Percentiles rank a stretch among this genome's conserved stretches.
Evolutionary conservation across 2,888 invertebrate species (phyloP).

Genomic region (Flabesymbios commensalis): DNA sequence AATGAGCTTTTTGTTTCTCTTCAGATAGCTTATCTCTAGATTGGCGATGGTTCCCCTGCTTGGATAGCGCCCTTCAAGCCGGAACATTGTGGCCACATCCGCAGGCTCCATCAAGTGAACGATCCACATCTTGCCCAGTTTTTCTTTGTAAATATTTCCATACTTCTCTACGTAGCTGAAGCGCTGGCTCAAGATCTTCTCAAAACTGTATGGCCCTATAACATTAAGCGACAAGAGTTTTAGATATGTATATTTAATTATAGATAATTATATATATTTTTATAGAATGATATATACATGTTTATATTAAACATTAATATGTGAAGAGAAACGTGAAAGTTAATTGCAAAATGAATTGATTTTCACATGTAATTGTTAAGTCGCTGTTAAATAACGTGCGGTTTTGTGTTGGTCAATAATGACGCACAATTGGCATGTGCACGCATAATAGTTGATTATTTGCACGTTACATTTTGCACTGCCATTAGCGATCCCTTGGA

Average conservation of each 20-base stretch:
- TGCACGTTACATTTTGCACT: no score
- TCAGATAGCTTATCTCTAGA: slow-evolving; percentile 27
- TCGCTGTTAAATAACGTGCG: no score
- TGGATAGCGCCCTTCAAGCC: slow-evolving; percentile 21
- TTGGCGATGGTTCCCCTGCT: slow-evolving; percentile 27
- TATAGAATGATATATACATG: not conserved
- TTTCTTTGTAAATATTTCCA: slow-evolving; percentile 25
- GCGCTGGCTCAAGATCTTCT: slow-evolving; percentile 28
- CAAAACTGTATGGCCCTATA: slow-evolving; percentile 27
- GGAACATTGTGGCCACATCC: slow-evolving; percentile 27
- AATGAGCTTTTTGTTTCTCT: slow-evolving; percentile 24
- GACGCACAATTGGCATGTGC: no score
- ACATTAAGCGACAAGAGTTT: not conserved
- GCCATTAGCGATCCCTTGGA: no score
- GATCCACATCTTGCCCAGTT: slow-evolving; percentile 23
- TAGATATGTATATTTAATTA: not conserved
- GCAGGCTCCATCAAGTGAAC: slow-evolving; percentile 28
- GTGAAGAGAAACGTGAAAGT: no score
- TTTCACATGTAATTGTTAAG: no score
- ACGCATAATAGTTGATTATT: no score
- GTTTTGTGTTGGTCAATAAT: no score
- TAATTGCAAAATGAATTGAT: no score
- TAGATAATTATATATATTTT: not conserved
- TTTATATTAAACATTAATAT: not conserved
- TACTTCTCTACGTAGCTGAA: slow-evolving; percentile 20